phyloP scores from a whole-genome alignment of 2,797 vertebrate genomes.

The Gallinago stenura region DNA sequence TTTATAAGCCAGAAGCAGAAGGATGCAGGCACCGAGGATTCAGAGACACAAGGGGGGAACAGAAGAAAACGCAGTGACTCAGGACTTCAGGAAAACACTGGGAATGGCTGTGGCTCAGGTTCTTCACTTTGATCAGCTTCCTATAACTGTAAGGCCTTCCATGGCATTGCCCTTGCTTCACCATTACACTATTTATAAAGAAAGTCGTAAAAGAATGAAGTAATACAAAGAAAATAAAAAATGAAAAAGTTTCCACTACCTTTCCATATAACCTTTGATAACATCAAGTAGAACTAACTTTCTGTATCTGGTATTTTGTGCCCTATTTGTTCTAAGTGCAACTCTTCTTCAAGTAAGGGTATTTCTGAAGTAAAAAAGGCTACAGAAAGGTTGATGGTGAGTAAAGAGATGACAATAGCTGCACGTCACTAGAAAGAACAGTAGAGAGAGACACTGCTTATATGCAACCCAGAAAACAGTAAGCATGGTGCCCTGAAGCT shows the following conservation, averaged over 20 bases:
- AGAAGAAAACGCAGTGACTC: not conserved
- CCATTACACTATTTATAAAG: not conserved
- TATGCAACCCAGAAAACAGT: not conserved
- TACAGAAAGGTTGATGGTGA: not conserved
- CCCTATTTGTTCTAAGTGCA: not conserved
- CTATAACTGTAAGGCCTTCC: not conserved
- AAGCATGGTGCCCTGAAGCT: not conserved
- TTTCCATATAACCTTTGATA: not conserved
- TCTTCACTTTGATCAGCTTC: not conserved
- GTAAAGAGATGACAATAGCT: not conserved
- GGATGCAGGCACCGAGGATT: not conserved
- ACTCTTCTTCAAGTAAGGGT: not conserved
- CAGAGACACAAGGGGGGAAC: not conserved
- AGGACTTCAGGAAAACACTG: not conserved
- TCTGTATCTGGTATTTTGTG: not conserved
- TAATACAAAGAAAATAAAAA: not conserved
- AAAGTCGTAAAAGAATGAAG: not conserved
- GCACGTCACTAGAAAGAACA: not conserved
- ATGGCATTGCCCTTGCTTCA: not conserved
- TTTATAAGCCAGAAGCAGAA: slow-evolving; percentile 37
- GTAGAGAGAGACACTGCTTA: not conserved
- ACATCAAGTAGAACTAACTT: not conserved
- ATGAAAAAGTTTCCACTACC: not conserved
- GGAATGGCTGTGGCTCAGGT: not conserved
- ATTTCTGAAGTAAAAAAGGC: not conserved